A percentile compares a stretch with the other conserved stretches of the same genome.
phyloP scores from a whole-genome alignment of 2,797 vertebrate species.

The Poecilia wingei region DNA sequence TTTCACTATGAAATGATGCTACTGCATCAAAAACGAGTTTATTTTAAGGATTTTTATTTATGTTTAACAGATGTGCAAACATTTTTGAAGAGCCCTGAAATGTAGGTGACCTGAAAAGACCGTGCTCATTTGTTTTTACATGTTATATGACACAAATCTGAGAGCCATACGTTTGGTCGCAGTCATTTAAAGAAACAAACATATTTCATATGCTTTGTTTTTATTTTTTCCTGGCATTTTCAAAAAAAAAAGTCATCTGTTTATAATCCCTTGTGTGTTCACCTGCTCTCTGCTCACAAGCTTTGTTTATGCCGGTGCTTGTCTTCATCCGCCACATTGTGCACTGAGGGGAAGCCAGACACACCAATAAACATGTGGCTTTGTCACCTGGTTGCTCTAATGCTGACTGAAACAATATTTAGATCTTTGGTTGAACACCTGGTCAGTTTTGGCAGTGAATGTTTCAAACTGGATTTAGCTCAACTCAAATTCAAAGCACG shows the following conservation, averaged over 20 bases:
- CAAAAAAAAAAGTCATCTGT: slow-evolving; percentile 23
- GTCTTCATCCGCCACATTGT: slow-evolving; percentile 42
- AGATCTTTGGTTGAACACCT: slow-evolving; percentile 50
- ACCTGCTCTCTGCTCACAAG: slow-evolving; percentile 45
- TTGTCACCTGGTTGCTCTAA: slow-evolving; percentile 50
- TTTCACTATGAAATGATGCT: neutral
- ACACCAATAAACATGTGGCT: slow-evolving; percentile 61
- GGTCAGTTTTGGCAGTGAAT: slow-evolving; percentile 36
- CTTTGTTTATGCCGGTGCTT: slow-evolving; percentile 40
- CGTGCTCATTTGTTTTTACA: neutral
- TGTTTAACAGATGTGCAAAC: neutral
- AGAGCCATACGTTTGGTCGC: neutral
- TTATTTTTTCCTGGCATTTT: neutral
- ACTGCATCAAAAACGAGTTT: neutral
- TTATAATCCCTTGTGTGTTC: slow-evolving; percentile 50
- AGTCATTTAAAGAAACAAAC: neutral
- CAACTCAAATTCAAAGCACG: neutral
- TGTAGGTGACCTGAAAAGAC: neutral
- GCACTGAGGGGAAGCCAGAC: slow-evolving; percentile 47
- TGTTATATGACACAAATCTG: neutral
- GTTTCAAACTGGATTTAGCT: slow-evolving; percentile 13
- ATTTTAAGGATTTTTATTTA: neutral
- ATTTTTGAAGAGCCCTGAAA: neutral
- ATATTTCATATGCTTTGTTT: neutral
- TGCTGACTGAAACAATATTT: slow-evolving; percentile 41